Evolutionary conservation across 2,888 invertebrate genomes (phyloP).

Genomic region (Cenopis cana): DNA sequence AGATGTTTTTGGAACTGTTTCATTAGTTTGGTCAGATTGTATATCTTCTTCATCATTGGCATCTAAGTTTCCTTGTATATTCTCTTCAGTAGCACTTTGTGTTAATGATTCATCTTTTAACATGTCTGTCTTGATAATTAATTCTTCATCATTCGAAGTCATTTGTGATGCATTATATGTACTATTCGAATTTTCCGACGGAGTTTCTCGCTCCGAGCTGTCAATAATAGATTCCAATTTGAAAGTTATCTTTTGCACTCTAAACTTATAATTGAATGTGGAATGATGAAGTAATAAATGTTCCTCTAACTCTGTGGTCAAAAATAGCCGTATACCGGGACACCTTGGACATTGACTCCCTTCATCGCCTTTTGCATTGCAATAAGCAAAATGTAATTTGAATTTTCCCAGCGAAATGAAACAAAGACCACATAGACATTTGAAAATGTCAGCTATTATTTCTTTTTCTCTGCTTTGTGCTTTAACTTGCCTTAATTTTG

Average conservation of each 20-base stretch:
- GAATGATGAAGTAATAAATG: conserved; percentile 7
- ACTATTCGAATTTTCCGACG: background rate
- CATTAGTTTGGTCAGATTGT: background rate
- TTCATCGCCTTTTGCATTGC: background rate
- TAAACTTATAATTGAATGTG: background rate
- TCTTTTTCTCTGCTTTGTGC: background rate
- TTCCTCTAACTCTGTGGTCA: background rate
- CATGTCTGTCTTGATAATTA: background rate
- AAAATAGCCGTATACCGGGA: conserved; percentile 1
- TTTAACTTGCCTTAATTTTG: conserved; percentile 8
- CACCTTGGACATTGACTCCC: conserved; percentile 1
- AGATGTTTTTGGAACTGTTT: background rate
- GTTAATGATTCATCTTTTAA: background rate
- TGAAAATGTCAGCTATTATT: conserved; percentile 12
- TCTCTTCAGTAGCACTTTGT: background rate
- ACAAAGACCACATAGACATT: conserved; percentile 23
- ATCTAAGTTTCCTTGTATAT: background rate
- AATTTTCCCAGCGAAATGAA: conserved; percentile 12
- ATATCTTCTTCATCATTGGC: background rate
- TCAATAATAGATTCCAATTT: background rate
- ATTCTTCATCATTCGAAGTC: background rate
- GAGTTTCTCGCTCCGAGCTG: too few species aligned
- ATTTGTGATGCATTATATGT: background rate
- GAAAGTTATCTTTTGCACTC: conserved; percentile 5
- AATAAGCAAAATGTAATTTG: conserved; percentile 21